Base-by-base conservation (phyloP, 2,888 invertebrate species). In the Cotesia congregata region DNA sequence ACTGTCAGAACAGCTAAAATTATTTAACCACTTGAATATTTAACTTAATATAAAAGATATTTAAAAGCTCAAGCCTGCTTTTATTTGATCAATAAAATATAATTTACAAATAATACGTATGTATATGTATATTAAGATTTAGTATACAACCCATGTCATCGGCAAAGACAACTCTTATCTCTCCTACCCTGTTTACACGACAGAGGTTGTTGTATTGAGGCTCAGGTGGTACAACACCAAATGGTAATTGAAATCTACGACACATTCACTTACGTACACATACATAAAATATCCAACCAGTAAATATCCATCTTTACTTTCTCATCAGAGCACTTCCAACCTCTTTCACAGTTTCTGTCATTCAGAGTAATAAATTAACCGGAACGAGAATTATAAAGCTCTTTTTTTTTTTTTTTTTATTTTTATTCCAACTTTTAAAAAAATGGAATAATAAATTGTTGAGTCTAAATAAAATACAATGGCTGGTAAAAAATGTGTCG, bases 191-290 rank as follows among this genome's bases (percentile, higher is more conserved):
- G 39, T 30, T 30, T 17, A 9, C 6, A 15, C 59, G 15, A 6
- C 38, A 41, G 67, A 61, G 41, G 40, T 50, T 64, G 60, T 65
- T 30, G 41, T 41, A 59, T 38, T 61, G 30, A 61, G 74, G 50
- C 82, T 80, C 83, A 83, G 83, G 83, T 83, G 83, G 50, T 76
- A 72, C 70, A 15, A 20, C 72, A 79, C 68, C 77, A 70, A 78
- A 67, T 77, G 65, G 80, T 81, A 83, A 83, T 83, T 78, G 80
- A 82, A 80, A 80, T 82, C 77, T 79, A 69, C 69, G 61, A 75
- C 79, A 75, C 40, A 75, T 68, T 69, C 70, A 50, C 50, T 50
- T 50, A 12, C 12, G 12, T 6, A 50, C 61, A 67, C 38, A 50
- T 59, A 6, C 3, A 20, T 15, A 30, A 30, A 30, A 30, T 30